phyloP scores from a whole-genome alignment of 2,888 invertebrate species.

The Eupithecia vulgata region DNA sequence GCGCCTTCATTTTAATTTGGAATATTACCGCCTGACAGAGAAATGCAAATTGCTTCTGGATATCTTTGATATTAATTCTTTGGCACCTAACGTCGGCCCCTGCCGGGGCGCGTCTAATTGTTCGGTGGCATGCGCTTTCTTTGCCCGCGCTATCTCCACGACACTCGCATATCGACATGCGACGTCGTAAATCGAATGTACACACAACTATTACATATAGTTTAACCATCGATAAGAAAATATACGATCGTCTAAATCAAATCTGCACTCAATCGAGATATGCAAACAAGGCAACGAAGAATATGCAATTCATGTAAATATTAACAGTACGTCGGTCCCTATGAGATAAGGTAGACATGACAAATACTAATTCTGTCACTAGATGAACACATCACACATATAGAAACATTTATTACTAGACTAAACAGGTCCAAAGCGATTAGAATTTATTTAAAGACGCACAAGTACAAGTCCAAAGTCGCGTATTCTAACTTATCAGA shows the following conservation, averaged over 20 bases:
- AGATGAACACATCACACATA: constrained; percentile 81
- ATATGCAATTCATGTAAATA: constrained; percentile 65
- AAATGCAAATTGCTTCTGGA: constrained; percentile 75
- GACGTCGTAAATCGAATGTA: constrained; percentile 41
- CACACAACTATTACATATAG: constrained; percentile 48
- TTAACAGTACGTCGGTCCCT: constrained; percentile 65
- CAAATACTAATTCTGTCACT: constrained; percentile 74
- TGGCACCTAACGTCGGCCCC: constrained; percentile 75
- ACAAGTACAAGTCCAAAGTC: constrained; percentile 65
- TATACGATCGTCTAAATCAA: constrained; percentile 56
- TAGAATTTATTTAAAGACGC: constrained; percentile 63
- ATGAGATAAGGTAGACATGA: constrained; percentile 62
- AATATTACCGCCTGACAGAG: constrained; percentile 72
- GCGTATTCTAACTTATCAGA: constrained; percentile 70
- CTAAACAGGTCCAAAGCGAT: constrained; percentile 77
- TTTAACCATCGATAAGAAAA: constrained; percentile 52
- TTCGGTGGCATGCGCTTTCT: constrained; percentile 58
- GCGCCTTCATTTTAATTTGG: constrained; percentile 72
- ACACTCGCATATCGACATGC: constrained; percentile 44
- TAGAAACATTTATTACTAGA: constrained; percentile 77
- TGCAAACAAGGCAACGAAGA: constrained; percentile 71
- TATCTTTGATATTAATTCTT: constrained; percentile 83
- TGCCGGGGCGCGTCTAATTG: constrained; percentile 40
- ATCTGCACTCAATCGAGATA: constrained; percentile 63
- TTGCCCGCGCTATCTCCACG: constrained; percentile 47